A percentile compares a stretch with the other conserved stretches of the same genome.
Evolutionary conservation across 1,140 invertebrate genomes (phyloP).

Genomic region (Macrobrachium nipponense): DNA sequence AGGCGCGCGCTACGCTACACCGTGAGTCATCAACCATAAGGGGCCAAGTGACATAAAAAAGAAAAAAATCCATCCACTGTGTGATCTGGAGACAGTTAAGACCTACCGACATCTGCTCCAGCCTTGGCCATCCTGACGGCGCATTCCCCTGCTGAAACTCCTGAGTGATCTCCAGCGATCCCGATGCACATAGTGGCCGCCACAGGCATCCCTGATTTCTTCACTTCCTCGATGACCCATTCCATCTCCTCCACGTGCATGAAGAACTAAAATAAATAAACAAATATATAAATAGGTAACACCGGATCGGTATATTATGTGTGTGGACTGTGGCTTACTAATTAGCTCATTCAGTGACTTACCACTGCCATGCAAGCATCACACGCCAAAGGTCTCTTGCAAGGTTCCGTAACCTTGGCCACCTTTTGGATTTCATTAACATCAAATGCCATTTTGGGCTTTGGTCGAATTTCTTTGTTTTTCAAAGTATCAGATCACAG

Average conservation of each 20-base stretch:
- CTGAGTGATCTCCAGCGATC: constrained; percentile 67
- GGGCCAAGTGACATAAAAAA: not conserved
- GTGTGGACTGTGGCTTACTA: too few relatives aligned
- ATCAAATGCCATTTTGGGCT: too few relatives aligned
- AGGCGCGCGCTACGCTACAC: too few relatives aligned
- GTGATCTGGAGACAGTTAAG: not conserved
- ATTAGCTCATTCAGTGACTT: too few relatives aligned
- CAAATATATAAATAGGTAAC: not conserved
- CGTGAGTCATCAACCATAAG: too few relatives aligned
- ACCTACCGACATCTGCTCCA: constrained; percentile 66
- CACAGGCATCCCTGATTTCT: constrained; percentile 65
- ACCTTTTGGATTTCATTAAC: too few relatives aligned
- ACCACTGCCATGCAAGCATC: too few relatives aligned
- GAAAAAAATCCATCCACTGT: not conserved
- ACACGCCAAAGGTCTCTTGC: too few relatives aligned
- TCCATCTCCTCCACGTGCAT: constrained; percentile 69
- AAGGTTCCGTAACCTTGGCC: too few relatives aligned
- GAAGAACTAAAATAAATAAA: constrained; percentile 67
- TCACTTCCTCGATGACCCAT: constrained; percentile 68
- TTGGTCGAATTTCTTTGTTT: too few relatives aligned
- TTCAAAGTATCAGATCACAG: too few relatives aligned
- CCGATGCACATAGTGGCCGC: constrained; percentile 69
- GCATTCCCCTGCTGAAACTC: constrained; percentile 66
- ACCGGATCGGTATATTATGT: too few relatives aligned
- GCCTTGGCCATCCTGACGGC: constrained; percentile 68